Conservation (phyloP, 2,888 invertebrate species). For the Ceratothoa steindachneri region DNA sequence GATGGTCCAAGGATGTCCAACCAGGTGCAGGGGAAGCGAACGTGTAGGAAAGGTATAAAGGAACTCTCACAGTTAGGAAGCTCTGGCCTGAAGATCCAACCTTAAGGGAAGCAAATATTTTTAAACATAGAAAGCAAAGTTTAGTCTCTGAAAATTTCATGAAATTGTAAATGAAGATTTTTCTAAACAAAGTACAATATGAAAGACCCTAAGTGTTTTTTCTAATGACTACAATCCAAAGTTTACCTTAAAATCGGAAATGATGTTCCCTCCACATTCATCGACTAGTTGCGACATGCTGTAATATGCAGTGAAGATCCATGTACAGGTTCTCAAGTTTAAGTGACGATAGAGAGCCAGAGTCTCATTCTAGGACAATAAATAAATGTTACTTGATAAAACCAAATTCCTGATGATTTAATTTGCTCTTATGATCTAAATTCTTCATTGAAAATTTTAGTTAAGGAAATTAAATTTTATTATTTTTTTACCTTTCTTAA, state of each 20-base stretch:
- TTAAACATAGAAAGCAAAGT: not conserved
- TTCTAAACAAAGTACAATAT: no score
- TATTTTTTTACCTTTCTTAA: constrained; percentile 31
- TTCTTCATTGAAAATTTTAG: no score
- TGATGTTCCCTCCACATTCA: constrained; percentile 54
- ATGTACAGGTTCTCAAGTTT: constrained; percentile 53
- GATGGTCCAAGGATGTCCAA: constrained; percentile 55
- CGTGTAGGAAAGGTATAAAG: constrained; percentile 54
- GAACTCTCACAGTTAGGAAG: constrained; percentile 53
- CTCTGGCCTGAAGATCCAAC: constrained; percentile 50
- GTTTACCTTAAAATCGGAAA: constrained; percentile 53
- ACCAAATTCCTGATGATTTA: no score
- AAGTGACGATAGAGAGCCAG: constrained; percentile 53
- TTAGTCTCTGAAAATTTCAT: not conserved
- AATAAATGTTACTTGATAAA: not conserved
- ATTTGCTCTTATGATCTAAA: no score
- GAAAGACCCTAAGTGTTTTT: no score
- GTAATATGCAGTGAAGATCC: constrained; percentile 55
- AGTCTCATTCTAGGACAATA: constrained; percentile 23
- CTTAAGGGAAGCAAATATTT: not conserved
- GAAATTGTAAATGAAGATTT: no score
- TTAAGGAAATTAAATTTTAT: no score
- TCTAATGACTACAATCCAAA: not conserved
- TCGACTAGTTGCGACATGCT: constrained; percentile 55
- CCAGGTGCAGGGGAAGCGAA: constrained; percentile 53